Evolutionary conservation across 2,888 invertebrate genomes (phyloP).

Genomic region (Limnephilus rhombicus): DNA sequence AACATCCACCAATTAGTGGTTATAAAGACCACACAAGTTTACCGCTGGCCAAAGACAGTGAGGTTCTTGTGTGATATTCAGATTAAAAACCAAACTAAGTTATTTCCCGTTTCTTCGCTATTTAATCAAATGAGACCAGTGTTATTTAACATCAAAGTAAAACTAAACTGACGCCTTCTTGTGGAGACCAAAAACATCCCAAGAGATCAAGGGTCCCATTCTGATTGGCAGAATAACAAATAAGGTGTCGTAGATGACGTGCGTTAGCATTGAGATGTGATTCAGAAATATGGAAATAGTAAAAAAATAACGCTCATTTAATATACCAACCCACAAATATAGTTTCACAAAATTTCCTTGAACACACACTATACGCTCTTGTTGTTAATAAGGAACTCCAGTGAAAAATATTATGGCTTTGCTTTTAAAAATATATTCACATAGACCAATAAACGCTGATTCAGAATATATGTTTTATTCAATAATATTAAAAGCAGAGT

Average conservation of each 20-base stretch:
- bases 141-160: background rate
- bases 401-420: too few relatives aligned
- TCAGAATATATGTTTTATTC: too few relatives aligned
- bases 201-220: background rate
- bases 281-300: too few relatives aligned
- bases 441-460: too few relatives aligned
- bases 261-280: background rate
- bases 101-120: background rate
- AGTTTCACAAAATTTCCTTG: too few relatives aligned
- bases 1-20: background rate
- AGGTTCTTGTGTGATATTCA: background rate
- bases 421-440: too few relatives aligned
- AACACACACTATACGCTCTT: too few relatives aligned
- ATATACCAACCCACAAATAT: too few relatives aligned
- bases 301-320: too few relatives aligned
- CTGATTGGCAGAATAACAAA: background rate
- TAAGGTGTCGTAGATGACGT: background rate
- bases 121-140: background rate
- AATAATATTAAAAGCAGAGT: too few relatives aligned
- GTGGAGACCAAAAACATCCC: background rate
- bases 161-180: background rate
- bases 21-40: background rate
- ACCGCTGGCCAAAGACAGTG: background rate
- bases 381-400: too few relatives aligned
- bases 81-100: background rate